Evolutionary conservation across 2,797 vertebrate species (phyloP).

Genomic region (Menidia menidia): DNA sequence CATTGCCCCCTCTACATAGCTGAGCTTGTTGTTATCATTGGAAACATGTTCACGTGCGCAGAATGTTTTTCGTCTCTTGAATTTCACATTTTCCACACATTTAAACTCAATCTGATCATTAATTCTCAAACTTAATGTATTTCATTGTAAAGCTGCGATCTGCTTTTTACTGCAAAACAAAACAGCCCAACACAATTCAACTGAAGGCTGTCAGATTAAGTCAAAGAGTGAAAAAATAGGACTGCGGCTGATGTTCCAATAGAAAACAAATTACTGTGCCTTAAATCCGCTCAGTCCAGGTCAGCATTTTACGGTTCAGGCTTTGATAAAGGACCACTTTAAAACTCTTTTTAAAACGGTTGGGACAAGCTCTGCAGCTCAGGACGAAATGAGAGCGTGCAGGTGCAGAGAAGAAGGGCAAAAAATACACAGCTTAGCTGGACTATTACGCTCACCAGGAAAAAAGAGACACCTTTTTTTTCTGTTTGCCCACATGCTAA

Average conservation of each 20-base stretch:
- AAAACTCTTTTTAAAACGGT: conserved; percentile 37
- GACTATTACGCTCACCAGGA: conserved; percentile 7
- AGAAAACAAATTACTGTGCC: conserved; percentile 36
- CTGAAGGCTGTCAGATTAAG: conserved; percentile 33
- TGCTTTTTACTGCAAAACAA: conserved; percentile 10
- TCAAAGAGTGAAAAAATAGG: conserved; percentile 3
- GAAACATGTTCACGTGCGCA: too few relatives aligned
- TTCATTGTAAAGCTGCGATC: neutral
- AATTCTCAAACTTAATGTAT: neutral
- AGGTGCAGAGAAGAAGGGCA: neutral
- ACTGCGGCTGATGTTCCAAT: conserved; percentile 32
- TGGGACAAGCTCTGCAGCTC: conserved; percentile 9
- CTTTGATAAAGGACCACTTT: conserved; percentile 51
- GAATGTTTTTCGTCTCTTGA: too few relatives aligned
- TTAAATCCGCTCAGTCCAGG: conserved; percentile 41
- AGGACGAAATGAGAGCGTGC: conserved; percentile 24
- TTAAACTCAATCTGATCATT: conserved; percentile 3
- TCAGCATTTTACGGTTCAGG: conserved; percentile 41
- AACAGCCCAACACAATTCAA: conserved; percentile 3
- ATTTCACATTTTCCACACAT: neutral
- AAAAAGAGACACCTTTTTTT: conserved; percentile 17
- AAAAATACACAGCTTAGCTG: neutral
- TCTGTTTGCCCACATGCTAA: conserved; percentile 35
- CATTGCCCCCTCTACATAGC: neutral
- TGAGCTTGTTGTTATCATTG: neutral